Evolutionary conservation across 1,140 invertebrate species (phyloP).

Genomic region (Pachypsylla venusta): DNA sequence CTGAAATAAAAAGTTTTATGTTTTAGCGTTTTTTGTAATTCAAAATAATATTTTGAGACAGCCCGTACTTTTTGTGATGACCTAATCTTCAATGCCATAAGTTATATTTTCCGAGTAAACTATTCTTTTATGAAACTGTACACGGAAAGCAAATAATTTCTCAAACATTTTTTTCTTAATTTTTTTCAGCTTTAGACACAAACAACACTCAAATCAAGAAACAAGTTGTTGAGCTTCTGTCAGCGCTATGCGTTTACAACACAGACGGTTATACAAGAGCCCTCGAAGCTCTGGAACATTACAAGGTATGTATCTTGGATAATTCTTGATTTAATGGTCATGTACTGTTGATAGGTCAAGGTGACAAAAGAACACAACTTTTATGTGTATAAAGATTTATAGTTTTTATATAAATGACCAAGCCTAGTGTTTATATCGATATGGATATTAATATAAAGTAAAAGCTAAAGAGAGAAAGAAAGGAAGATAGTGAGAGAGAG

Average conservation of each 20-base stretch:
- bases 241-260: slow-evolving; percentile 78
- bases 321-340: background rate
- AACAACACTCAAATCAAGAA: slow-evolving; percentile 74
- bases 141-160: too few species aligned
- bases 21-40: too few species aligned
- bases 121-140: too few species aligned
- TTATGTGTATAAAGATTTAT: background rate
- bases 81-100: too few species aligned
- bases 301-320: slow-evolving; percentile 46
- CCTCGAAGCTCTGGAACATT: slow-evolving; percentile 71
- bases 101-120: too few species aligned
- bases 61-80: too few species aligned
- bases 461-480: too few species aligned
- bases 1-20: too few species aligned
- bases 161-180: too few species aligned
- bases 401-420: background rate
- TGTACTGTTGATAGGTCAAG: background rate
- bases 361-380: background rate
- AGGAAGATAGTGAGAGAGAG: too few species aligned
- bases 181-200: slow-evolving; percentile 60
- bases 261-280: slow-evolving; percentile 67
- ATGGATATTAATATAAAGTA: too few species aligned
- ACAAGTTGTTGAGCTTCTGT: slow-evolving; percentile 79
- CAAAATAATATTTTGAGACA: too few species aligned
- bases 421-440: background rate